A percentile compares a stretch with the other conserved stretches of the same genome.
These are phyloP conservation scores for Pteria penguin DNA, from an alignment of 2,888 invertebrate species.

Conservation along the genomic window DNA sequence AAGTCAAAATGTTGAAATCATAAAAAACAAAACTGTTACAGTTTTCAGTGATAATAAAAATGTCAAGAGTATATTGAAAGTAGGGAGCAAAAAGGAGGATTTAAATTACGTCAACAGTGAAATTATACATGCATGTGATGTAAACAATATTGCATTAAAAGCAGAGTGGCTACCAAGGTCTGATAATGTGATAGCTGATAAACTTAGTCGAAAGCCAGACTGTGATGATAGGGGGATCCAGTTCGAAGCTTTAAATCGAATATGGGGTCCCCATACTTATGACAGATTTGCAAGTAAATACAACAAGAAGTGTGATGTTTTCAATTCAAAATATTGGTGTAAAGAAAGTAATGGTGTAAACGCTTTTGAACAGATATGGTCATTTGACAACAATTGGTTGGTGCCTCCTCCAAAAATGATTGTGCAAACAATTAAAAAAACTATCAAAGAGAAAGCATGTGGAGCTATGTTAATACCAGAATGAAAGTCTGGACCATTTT, in stretches of 20 bases:
- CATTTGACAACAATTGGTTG: constrained; percentile 14
- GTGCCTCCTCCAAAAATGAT: constrained; percentile 26
- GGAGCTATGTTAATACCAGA: constrained; percentile 14
- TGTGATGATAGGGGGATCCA: constrained; percentile 19
- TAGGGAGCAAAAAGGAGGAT: constrained; percentile 24
- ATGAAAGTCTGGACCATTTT: constrained; percentile 4
- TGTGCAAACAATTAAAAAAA: neutral
- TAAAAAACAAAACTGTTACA: neutral
- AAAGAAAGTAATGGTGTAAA: constrained; percentile 18
- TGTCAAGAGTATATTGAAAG: constrained; percentile 10
- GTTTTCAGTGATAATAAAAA: constrained; percentile 26
- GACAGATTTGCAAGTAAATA: constrained; percentile 28
- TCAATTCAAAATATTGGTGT: constrained; percentile 34
- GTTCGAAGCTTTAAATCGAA: neutral
- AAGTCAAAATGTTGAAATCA: neutral
- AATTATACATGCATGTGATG: neutral
- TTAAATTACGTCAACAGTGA: neutral
- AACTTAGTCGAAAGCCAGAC: constrained; percentile 11
- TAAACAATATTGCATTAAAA: neutral
- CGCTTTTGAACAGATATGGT: constrained; percentile 14
- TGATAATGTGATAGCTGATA: constrained; percentile 12
- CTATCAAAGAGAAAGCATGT: neutral
- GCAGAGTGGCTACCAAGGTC: constrained; percentile 16
- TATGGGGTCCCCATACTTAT: constrained; percentile 5
- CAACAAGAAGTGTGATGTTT: constrained; percentile 25